Conservation (phyloP, 2,797 vertebrate genomes). For the Syngnathus rostellatus region DNA sequence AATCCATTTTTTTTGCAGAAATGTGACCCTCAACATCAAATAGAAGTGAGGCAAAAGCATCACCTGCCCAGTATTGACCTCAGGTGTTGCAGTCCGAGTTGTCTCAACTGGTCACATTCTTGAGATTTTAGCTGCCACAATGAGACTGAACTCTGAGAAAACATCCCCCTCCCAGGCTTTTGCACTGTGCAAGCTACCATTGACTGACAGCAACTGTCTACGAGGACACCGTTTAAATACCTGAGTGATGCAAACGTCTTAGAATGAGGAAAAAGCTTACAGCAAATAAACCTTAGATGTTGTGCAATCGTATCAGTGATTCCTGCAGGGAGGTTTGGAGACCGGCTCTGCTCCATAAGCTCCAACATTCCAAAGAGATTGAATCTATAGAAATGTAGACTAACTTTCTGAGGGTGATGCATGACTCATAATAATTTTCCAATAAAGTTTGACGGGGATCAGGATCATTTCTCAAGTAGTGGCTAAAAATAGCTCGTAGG, state of each 20-base stretch:
- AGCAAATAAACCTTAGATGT: conserved; percentile 6
- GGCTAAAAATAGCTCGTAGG: conserved; percentile 61
- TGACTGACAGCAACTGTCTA: conserved; percentile 40
- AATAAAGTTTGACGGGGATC: conserved; percentile 40
- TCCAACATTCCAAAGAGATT: conserved; percentile 34
- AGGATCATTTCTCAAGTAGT: conserved; percentile 50
- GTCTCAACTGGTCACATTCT: background rate
- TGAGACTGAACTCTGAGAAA: background rate
- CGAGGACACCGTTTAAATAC: conserved; percentile 41
- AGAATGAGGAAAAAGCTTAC: conserved; percentile 20
- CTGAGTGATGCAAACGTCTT: conserved; percentile 18
- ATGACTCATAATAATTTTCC: conserved; percentile 36
- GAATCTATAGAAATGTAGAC: conserved; percentile 38
- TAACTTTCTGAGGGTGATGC: conserved; percentile 35
- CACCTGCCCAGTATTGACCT: background rate
- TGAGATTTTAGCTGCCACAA: background rate
- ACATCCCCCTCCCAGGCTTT: conserved; percentile 10
- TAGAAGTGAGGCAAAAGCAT: background rate
- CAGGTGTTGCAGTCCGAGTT: background rate
- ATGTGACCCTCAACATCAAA: background rate
- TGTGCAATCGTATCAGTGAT: conserved; percentile 17
- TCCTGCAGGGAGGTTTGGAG: conserved; percentile 30
- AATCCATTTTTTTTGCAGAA: background rate
- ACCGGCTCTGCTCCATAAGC: conserved; percentile 24
- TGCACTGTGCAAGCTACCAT: background rate